phyloP scores from a whole-genome alignment of 1,140 invertebrate genomes.

The Druon quercuslanigerum region DNA sequence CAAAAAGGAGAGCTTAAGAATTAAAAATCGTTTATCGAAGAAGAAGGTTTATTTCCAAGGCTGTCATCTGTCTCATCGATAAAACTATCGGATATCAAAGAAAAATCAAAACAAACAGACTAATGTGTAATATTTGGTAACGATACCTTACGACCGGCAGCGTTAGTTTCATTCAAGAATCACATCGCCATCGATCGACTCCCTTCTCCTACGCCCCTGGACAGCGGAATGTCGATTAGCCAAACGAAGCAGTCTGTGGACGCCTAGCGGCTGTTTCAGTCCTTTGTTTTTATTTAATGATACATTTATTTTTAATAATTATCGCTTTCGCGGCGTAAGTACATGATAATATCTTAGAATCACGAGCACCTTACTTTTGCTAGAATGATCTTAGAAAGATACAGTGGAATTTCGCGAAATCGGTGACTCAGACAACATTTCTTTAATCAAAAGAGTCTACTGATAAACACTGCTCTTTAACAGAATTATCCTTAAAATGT shows the following conservation, averaged over 20 bases:
- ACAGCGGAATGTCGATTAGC: too few relatives aligned
- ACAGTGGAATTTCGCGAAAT: constrained; percentile 12
- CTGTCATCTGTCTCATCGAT: too few relatives aligned
- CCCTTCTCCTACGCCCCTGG: too few relatives aligned
- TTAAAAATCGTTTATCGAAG: background rate
- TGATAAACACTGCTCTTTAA: background rate
- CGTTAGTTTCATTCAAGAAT: too few relatives aligned
- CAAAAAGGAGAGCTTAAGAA: too few relatives aligned
- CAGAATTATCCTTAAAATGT: background rate
- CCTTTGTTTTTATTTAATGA: constrained; percentile 47
- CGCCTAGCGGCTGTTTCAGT: background rate
- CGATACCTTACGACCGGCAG: too few relatives aligned
- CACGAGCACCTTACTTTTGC: background rate
- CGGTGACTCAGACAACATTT: background rate
- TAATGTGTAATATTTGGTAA: too few relatives aligned
- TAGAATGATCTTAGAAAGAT: background rate
- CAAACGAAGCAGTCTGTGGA: background rate
- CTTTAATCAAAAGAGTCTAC: background rate
- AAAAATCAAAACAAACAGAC: too few relatives aligned
- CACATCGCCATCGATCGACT: too few relatives aligned
- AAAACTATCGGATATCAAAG: too few relatives aligned
- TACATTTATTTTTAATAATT: constrained; percentile 67
- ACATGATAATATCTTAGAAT: constrained; percentile 11
- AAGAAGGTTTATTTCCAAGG: too few relatives aligned
- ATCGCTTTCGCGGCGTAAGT: constrained; percentile 41